These are phyloP conservation scores for Prorops nasuta DNA, from an alignment of 1,140 invertebrate genomes.

Conservation along the genomic window DNA sequence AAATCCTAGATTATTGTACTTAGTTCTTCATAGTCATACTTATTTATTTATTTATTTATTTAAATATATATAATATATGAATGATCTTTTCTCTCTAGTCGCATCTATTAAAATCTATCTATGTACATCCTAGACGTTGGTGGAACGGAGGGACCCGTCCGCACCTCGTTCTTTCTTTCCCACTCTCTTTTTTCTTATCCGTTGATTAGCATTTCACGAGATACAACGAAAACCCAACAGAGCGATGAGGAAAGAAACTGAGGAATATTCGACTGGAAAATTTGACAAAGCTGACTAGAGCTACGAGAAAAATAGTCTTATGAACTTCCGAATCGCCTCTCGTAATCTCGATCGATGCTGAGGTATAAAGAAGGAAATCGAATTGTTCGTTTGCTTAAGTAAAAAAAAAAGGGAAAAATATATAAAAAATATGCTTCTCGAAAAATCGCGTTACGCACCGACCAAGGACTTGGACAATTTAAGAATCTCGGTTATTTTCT, in stretches of 20 bases:
- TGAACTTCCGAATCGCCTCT: slow-evolving; percentile 17
- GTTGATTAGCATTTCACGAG: too few relatives aligned
- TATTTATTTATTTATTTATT: slow-evolving; percentile 9
- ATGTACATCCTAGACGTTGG: slow-evolving; percentile 44
- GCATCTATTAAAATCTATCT: slow-evolving; percentile 41
- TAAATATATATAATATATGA: slow-evolving; percentile 20
- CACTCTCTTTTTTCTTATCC: slow-evolving; percentile 16
- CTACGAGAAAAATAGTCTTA: slow-evolving; percentile 5
- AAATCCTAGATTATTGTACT: slow-evolving; percentile 31
- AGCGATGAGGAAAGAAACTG: too few relatives aligned
- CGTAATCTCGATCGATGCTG: slow-evolving; percentile 9
- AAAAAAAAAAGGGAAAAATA: not conserved
- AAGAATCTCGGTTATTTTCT: slow-evolving; percentile 13
- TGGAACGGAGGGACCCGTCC: slow-evolving; percentile 47
- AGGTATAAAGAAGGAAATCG: not conserved
- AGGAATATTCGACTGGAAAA: too few relatives aligned
- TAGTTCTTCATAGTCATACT: slow-evolving; percentile 16
- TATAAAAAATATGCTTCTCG: too few relatives aligned
- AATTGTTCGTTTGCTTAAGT: too few relatives aligned
- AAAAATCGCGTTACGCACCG: not conserved
- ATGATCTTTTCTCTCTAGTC: slow-evolving; percentile 33
- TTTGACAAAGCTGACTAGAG: too few relatives aligned
- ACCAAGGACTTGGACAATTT: not conserved
- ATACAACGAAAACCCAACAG: too few relatives aligned
- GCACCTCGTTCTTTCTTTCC: slow-evolving; percentile 34